These are phyloP conservation scores for Drosophila stalkeri DNA, from an alignment of 2,888 invertebrate species.

Conservation along the genomic window DNA sequence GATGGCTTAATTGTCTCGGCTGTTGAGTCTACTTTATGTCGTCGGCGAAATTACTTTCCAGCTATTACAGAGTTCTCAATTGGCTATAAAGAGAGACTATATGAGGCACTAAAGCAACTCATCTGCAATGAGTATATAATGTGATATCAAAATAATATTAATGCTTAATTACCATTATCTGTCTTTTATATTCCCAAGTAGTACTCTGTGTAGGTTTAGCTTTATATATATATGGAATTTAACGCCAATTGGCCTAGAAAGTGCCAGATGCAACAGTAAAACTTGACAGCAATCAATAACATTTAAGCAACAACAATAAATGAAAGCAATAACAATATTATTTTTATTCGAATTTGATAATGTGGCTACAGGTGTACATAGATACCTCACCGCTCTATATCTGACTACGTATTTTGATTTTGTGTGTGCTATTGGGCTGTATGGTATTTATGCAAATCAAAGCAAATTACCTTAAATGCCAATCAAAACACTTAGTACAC, in stretches of 20 bases:
- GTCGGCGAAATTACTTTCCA: not conserved
- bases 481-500: slow-evolving; percentile 36
- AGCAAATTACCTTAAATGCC: slow-evolving; percentile 36
- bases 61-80: not conserved
- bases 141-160: not conserved
- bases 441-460: slow-evolving; percentile 39
- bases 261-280: not conserved
- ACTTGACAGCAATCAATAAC: not conserved
- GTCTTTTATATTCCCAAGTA: not conserved
- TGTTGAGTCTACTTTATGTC: not conserved
- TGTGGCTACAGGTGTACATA: slow-evolving; percentile 16
- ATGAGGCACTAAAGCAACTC: not conserved
- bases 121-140: not conserved
- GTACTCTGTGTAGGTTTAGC: not conserved
- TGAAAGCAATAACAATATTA: slow-evolving; percentile 40
- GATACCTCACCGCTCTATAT: no score
- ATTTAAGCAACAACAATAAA: slow-evolving; percentile 9
- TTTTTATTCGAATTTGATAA: slow-evolving; percentile 45
- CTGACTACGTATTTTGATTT: not conserved
- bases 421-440: slow-evolving; percentile 3
- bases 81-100: not conserved
- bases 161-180: not conserved
- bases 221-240: not conserved
- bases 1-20: not conserved
- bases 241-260: no score